Percentiles rank a stretch among this genome's conserved stretches.
These are phyloP conservation scores for Ophion ventricosus DNA, from an alignment of 2,888 invertebrate species.

Conservation along the genomic window DNA sequence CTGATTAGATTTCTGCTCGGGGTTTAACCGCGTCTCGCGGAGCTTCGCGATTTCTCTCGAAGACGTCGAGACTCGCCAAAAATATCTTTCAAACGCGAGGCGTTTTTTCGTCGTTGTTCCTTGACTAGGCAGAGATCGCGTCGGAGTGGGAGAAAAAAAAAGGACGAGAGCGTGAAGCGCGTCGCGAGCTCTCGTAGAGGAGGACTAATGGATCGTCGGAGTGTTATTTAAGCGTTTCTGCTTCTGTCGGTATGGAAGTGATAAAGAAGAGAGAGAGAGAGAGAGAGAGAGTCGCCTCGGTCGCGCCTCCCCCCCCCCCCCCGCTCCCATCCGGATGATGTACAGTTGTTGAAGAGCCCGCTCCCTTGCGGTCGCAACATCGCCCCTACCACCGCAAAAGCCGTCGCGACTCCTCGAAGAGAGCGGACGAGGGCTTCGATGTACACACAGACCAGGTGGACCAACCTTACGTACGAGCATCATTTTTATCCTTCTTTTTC, in stretches of 20 bases:
- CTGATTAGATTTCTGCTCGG: no score
- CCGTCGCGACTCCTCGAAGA: background rate
- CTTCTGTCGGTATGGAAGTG: conserved; percentile 48
- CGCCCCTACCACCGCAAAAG: conserved; percentile 27
- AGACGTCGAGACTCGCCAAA: background rate
- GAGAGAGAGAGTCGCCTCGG: conserved; percentile 20
- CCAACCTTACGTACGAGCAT: no score
- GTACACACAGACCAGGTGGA: no score
- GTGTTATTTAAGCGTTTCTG: conserved; percentile 47
- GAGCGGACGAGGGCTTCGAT: no score
- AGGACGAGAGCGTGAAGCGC: conserved; percentile 6
- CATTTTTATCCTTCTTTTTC: no score
- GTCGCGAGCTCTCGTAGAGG: conserved; percentile 11
- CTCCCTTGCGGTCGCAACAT: background rate
- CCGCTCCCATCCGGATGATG: conserved; percentile 30
- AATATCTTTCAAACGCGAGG: conserved; percentile 28
- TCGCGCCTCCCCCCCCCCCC: conserved; percentile 2
- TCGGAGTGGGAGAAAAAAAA: background rate
- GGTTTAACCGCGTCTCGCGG: no score
- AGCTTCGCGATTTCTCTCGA: no score
- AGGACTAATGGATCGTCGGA: conserved; percentile 27
- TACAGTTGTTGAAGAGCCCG: conserved; percentile 4
- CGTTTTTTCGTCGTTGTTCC: background rate
- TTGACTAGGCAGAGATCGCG: no score
- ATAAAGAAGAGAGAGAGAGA: conserved; percentile 26